phyloP scores from a whole-genome alignment of 2,113 vertebrate species.

The Pelobates fuscus region DNA sequence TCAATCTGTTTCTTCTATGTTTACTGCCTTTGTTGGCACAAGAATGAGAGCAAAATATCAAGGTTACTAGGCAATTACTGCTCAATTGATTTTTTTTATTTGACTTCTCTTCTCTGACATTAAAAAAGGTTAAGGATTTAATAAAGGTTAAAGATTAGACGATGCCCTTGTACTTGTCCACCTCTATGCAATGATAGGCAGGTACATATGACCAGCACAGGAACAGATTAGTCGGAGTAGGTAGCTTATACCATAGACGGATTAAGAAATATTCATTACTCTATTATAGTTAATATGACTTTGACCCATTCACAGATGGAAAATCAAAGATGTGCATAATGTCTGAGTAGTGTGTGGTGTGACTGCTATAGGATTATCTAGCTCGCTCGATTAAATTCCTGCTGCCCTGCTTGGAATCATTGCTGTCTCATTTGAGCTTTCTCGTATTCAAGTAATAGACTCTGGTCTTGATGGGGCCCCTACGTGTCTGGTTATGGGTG shows the following conservation, averaged over 20 bases:
- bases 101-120: conserved; percentile 24
- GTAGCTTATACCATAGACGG: background rate
- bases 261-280: background rate
- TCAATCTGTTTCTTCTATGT: background rate
- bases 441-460: background rate
- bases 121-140: conserved; percentile 44
- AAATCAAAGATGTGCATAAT: background rate
- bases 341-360: too few species aligned
- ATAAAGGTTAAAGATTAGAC: conserved; percentile 40
- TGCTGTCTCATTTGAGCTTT: background rate
- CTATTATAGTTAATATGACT: background rate
- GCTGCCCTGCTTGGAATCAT: background rate
- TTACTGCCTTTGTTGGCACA: conserved; percentile 29
- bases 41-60: conserved; percentile 27
- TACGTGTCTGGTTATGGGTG: background rate
- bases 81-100: conserved; percentile 31
- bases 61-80: conserved; percentile 18
- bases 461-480: background rate
- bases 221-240: background rate
- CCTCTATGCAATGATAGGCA: background rate
- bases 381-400: background rate
- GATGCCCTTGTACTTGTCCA: background rate
- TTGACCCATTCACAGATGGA: background rate
- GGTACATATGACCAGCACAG: background rate
- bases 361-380: background rate